Evolutionary conservation across 2,113 vertebrate genomes (phyloP).

Genomic region (Poeciliopsis retropinna): DNA sequence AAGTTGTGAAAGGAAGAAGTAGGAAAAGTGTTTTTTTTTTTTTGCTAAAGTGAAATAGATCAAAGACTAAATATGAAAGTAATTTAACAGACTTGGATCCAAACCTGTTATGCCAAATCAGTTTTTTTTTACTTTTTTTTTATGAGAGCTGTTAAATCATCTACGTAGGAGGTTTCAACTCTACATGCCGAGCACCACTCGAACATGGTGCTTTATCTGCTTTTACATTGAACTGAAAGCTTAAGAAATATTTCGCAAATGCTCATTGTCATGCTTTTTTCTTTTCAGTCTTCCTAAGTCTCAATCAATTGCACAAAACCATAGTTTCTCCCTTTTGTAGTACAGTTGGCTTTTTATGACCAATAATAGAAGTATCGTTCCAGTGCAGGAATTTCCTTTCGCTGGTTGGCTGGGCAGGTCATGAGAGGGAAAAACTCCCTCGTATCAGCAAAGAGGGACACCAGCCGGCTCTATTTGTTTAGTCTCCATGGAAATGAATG

Average conservation of each 20-base stretch:
- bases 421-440: slow-evolving; percentile 41
- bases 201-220: slow-evolving; percentile 35
- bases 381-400: slow-evolving; percentile 38
- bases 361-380: slow-evolving; percentile 33
- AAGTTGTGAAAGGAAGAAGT: slow-evolving; percentile 21
- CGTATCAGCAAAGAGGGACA: slow-evolving; percentile 17
- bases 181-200: slow-evolving; percentile 7
- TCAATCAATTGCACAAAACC: slow-evolving; percentile 20
- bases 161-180: slow-evolving; percentile 32
- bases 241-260: slow-evolving; percentile 20
- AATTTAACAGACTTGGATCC: slow-evolving; percentile 45
- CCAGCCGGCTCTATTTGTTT: slow-evolving; percentile 40
- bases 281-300: slow-evolving; percentile 7
- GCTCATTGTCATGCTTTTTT: slow-evolving; percentile 17
- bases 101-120: slow-evolving; percentile 56
- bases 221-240: slow-evolving; percentile 1
- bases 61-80: slow-evolving; percentile 19
- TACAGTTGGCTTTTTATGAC: slow-evolving; percentile 33
- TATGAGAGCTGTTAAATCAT: slow-evolving; percentile 61
- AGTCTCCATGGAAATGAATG: slow-evolving; percentile 61
- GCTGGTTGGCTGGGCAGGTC: slow-evolving; percentile 18
- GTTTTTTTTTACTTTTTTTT: slow-evolving; percentile 33
- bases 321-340: slow-evolving; percentile 21
- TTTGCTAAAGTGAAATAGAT: slow-evolving; percentile 25
- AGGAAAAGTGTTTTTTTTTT: neutral